Base-by-base conservation (phyloP, 1,140 invertebrate genomes). In the Mycetomoellerius zeteki region DNA sequence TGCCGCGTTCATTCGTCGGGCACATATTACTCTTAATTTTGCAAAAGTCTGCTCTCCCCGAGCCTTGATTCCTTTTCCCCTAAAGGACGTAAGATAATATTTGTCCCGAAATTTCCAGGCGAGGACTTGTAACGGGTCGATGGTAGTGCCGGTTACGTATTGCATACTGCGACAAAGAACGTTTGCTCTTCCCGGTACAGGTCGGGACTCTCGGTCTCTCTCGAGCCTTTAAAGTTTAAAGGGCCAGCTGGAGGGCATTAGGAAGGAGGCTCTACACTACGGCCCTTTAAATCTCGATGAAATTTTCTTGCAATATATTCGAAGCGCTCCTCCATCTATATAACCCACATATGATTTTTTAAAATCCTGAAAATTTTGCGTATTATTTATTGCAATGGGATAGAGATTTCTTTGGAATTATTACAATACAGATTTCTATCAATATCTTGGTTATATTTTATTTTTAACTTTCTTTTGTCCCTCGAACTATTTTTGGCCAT, bases 181-280 rank as follows among this genome's bases (percentile, higher is more conserved):
- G 56, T 72, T 72, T 56, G 56, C 67, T 33, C 47, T 87, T 87
- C 71, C 33, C 27, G 86, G 65, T 37, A 5, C 64, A 86, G 72
- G 60, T 30, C 33, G 30, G 33, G 19, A 10, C 50, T 71, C 19
- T 33, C 47, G 37, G 65, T 54, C 65, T 54, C 43, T 33, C 19
- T 62, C 19, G 72, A 33, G 24, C 72, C 67, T 89, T 89, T 88
- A 89, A 89, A 89, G 37, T 89, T 89, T 89, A 89, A 89, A 89
- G 86, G 78, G 47, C 86, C 80, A 54, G 21, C 64, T 62, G 33
- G 24, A 73, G 54, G 64, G 24, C 64, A 65, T 50, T 16, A 69
- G n/a, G 3, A 27, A 56, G 16, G 73, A 54, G 21, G 21, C 50
- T 10, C 69, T 50, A 50, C 47, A 30, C 47, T 52, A 24, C 33